These are phyloP conservation scores for Mormyrus iriodes DNA, from an alignment of 2,113 vertebrate species.

Conservation along the genomic window DNA sequence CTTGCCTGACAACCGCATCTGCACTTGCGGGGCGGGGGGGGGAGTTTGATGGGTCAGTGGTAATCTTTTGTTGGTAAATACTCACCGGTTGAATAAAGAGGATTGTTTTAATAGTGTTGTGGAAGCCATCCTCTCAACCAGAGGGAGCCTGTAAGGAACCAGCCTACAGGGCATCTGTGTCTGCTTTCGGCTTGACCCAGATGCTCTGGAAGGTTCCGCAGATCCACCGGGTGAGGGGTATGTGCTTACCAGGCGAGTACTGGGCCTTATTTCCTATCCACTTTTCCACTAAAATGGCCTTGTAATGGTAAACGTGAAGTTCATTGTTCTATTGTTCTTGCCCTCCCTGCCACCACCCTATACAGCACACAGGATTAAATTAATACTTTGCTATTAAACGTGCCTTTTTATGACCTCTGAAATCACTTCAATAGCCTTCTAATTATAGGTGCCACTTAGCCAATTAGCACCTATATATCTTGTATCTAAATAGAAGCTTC, in stretches of 20 bases:
- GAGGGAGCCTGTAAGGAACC: not conserved
- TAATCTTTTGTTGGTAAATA: conserved; percentile 16
- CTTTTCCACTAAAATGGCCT: not conserved
- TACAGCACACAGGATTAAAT: not conserved
- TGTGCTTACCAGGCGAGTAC: not conserved
- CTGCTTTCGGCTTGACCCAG: not conserved
- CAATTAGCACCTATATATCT: conserved; percentile 30
- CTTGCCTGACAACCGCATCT: not conserved
- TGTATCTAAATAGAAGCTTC: conserved; percentile 24
- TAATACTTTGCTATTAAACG: conserved; percentile 9
- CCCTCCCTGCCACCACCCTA: not conserved
- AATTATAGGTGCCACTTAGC: conserved; percentile 28
- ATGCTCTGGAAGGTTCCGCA: not conserved
- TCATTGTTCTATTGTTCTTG: not conserved
- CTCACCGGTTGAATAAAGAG: not conserved
- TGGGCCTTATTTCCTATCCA: not conserved
- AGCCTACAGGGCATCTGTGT: not conserved
- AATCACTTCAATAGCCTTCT: conserved; percentile 12
- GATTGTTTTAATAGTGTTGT: not conserved
- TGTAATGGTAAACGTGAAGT: conserved; percentile 7
- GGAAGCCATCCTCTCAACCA: not conserved
- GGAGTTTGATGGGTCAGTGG: not conserved
- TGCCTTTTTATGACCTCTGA: conserved; percentile 6
- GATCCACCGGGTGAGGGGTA: not conserved
- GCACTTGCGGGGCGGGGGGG: not conserved